Percentiles rank a stretch among this genome's conserved stretches.
These are phyloP conservation scores for Stictonetta naevosa DNA, from an alignment of 2,113 vertebrate species.

Conservation along the genomic window DNA sequence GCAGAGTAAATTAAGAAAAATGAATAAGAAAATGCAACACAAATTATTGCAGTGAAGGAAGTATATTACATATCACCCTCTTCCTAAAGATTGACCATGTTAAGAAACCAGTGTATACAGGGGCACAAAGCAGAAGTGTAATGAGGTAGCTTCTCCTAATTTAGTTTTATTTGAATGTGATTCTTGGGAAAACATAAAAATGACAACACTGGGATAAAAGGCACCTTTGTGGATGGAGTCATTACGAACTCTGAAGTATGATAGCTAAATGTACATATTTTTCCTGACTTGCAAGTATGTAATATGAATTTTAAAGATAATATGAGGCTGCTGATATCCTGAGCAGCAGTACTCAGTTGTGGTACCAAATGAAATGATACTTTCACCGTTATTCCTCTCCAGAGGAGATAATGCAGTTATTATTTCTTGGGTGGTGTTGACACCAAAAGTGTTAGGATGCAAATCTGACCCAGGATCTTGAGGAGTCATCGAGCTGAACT, in stretches of 20 bases:
- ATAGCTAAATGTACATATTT: neutral
- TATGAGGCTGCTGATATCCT: neutral
- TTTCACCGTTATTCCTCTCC: neutral
- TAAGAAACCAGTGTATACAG: neutral
- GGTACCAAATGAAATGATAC: neutral
- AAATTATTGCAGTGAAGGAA: neutral
- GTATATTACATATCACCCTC: neutral
- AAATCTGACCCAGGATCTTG: neutral
- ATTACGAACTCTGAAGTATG: neutral
- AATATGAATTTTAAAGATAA: neutral
- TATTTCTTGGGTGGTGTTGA: neutral
- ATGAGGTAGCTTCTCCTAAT: rapidly evolving
- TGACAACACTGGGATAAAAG: neutral
- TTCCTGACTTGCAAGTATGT: neutral
- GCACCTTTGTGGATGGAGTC: neutral
- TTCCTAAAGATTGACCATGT: neutral
- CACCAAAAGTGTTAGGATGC: neutral
- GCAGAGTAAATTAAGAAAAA: neutral
- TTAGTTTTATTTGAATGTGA: neutral
- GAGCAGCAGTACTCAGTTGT: neutral
- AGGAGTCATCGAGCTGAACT: neutral
- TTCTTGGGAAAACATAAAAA: neutral
- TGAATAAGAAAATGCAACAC: neutral
- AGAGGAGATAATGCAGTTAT: neutral
- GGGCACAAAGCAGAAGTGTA: neutral